Evolutionary conservation across 2,888 invertebrate genomes (phyloP).

Genomic region (Strigamia crassipes): DNA sequence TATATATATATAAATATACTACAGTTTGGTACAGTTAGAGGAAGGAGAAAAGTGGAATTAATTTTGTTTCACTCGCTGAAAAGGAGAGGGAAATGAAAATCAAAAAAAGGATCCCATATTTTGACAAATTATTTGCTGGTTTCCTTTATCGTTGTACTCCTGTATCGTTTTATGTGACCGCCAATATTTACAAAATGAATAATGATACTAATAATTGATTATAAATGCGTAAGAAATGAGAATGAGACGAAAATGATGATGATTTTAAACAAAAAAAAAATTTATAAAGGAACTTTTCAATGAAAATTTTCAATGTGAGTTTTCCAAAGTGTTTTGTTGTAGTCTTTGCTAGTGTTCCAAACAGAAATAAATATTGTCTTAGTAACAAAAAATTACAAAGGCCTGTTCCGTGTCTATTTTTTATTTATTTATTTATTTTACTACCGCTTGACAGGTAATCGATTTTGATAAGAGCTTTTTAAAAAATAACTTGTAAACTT

Average conservation of each 20-base stretch:
- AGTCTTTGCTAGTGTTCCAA: constrained; percentile 42
- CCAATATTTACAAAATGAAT: constrained; percentile 30
- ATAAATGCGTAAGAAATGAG: constrained; percentile 30
- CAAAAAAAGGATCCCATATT: constrained; percentile 41
- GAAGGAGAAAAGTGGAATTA: constrained; percentile 29
- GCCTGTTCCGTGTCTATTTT: constrained; percentile 27
- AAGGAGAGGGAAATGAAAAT: constrained; percentile 15
- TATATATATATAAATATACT: constrained; percentile 2
- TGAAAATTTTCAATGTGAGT: constrained; percentile 25
- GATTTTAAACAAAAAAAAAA: not conserved
- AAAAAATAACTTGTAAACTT: constrained; percentile 42
- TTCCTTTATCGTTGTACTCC: constrained; percentile 40
- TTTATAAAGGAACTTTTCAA: constrained; percentile 42
- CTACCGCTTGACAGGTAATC: constrained; percentile 23
- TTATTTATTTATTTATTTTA: constrained; percentile 25
- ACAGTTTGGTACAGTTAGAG: not conserved
- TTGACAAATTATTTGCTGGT: constrained; percentile 38
- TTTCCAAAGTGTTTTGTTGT: constrained; percentile 38
- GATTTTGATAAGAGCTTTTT: constrained; percentile 38
- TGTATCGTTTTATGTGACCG: constrained; percentile 40
- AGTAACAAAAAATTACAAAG: constrained; percentile 35
- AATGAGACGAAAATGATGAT: constrained; percentile 28
- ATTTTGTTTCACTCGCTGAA: not conserved
- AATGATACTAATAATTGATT: not conserved
- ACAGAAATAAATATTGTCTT: constrained; percentile 42